Evolutionary conservation across 2,888 invertebrate species (phyloP).

Genomic region (Folsomia manolachei): DNA sequence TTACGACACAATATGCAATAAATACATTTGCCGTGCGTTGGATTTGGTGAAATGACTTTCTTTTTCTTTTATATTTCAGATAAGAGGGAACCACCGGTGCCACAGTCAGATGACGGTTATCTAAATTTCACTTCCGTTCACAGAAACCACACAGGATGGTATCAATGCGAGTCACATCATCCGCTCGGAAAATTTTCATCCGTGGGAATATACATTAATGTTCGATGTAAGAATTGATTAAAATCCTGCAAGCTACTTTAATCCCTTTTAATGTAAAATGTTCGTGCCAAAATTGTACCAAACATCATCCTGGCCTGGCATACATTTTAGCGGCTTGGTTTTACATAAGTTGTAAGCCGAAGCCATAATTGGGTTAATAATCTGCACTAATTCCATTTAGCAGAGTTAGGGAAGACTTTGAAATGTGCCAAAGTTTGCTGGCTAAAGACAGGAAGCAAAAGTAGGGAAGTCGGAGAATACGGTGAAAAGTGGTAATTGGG

Average conservation of each 20-base stretch:
- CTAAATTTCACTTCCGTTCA: constrained; percentile 79
- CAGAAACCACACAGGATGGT: constrained; percentile 81
- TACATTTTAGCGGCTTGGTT: too few relatives aligned
- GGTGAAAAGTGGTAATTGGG: neutral
- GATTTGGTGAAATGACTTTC: neutral
- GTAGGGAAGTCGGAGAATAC: neutral
- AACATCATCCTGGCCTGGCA: too few relatives aligned
- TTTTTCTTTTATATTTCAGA: constrained; percentile 32
- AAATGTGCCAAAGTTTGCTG: neutral
- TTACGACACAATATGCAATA: neutral
- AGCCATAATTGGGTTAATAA: neutral
- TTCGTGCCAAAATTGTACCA: neutral
- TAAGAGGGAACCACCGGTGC: constrained; percentile 56
- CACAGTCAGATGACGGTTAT: constrained; percentile 72
- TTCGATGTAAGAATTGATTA: constrained; percentile 74
- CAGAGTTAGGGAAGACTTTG: too few relatives aligned
- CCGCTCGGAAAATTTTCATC: constrained; percentile 79
- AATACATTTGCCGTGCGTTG: neutral
- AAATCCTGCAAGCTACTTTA: neutral
- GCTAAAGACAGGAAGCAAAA: neutral
- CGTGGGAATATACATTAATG: constrained; percentile 85
- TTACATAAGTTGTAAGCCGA: neutral
- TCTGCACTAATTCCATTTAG: neutral
- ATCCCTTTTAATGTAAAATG: neutral
- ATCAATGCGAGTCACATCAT: constrained; percentile 70